Evolutionary conservation across 2,113 vertebrate genomes (phyloP).

Genomic region (Strix aluco): DNA sequence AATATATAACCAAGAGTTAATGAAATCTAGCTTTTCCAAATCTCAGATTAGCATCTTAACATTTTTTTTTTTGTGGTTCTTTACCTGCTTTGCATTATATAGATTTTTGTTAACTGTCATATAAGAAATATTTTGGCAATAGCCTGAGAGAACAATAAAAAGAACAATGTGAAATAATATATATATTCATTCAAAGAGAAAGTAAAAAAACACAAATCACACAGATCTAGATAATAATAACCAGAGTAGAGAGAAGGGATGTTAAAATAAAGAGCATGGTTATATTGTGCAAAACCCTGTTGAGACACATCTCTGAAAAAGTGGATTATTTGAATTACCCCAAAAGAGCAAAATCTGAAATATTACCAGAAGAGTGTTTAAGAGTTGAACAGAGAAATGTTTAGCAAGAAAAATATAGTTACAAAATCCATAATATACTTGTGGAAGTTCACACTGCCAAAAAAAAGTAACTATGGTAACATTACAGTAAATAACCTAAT

Average conservation of each 20-base stretch:
- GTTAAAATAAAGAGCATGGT: neutral
- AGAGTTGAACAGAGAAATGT: neutral
- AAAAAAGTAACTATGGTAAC: neutral
- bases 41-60: neutral
- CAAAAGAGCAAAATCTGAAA: neutral
- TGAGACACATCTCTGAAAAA: neutral
- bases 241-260: neutral
- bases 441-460: neutral
- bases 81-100: neutral
- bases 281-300: neutral
- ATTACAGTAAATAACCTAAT: neutral
- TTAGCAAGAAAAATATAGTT: neutral
- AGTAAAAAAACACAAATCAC: neutral
- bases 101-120: neutral
- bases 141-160: neutral
- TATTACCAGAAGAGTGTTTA: neutral
- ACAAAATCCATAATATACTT: neutral
- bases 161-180: neutral
- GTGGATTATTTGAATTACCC: neutral
- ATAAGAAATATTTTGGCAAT: neutral
- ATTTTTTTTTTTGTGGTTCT: neutral
- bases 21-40: neutral
- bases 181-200: neutral
- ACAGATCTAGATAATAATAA: neutral
- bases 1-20: neutral